Conservation (phyloP, 2,113 vertebrate species). For the Paramormyrops kingsleyae region DNA sequence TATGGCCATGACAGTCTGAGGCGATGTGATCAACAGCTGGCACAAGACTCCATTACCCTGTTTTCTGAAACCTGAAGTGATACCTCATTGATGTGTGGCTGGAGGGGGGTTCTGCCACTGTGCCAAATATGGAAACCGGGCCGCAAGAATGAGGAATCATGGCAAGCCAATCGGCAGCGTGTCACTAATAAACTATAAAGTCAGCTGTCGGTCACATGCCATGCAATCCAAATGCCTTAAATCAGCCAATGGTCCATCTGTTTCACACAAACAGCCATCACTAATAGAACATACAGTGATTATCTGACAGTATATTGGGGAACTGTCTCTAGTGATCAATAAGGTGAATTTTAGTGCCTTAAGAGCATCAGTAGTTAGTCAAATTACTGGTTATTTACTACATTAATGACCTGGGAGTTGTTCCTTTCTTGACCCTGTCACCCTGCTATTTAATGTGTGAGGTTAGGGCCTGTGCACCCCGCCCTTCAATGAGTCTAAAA, state of each 20-base stretch:
- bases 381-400: background rate
- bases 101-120: background rate
- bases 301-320: background rate
- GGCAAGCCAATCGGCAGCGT: background rate
- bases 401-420: background rate
- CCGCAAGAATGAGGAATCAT: background rate
- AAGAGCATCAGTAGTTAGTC: background rate
- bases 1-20: background rate
- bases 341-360: background rate
- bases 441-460: background rate
- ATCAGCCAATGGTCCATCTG: background rate
- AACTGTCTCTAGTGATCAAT: background rate
- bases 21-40: background rate
- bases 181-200: background rate
- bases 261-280: background rate
- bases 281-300: background rate
- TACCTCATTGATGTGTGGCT: background rate
- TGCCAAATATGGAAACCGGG: background rate
- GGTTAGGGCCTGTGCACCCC: background rate
- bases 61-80: background rate
- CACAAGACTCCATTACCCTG: background rate
- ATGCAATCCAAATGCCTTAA: background rate
- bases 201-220: background rate
- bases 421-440: background rate
- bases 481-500: background rate